phyloP scores from a whole-genome alignment of 2,113 vertebrate species.

The Mola mola region DNA sequence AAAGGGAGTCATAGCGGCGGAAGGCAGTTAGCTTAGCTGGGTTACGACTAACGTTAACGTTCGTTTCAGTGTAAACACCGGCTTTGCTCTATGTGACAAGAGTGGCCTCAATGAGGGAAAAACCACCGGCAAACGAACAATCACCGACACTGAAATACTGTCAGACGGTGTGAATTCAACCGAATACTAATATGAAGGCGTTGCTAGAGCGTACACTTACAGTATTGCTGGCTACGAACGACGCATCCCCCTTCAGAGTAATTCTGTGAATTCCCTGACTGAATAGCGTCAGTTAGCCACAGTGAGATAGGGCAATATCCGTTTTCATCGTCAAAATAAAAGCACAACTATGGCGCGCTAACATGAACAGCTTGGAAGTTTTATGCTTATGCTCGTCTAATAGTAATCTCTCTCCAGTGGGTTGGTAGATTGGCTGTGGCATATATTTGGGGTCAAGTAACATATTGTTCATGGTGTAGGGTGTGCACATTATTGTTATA shows the following conservation, averaged over 20 bases:
- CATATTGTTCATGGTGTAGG: too few relatives aligned
- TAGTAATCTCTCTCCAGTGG: too few relatives aligned
- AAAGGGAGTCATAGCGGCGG: background rate
- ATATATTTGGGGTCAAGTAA: too few relatives aligned
- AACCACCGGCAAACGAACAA: background rate
- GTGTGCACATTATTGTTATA: too few relatives aligned
- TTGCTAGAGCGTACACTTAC: slow-evolving; percentile 51
- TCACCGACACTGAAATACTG: background rate
- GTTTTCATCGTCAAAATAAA: slow-evolving; percentile 34
- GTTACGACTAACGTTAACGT: slow-evolving; percentile 21
- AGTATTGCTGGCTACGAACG: slow-evolving; percentile 25
- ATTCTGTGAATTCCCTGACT: background rate
- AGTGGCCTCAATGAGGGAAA: background rate
- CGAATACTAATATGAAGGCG: background rate
- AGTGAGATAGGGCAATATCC: slow-evolving; percentile 2
- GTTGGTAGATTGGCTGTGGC: too few relatives aligned
- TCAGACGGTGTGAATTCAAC: background rate
- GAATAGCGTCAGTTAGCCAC: background rate
- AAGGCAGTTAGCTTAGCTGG: slow-evolving; percentile 53
- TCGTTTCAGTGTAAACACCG: slow-evolving; percentile 17
- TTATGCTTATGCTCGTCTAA: too few relatives aligned
- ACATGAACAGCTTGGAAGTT: too few relatives aligned
- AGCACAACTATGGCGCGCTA: background rate
- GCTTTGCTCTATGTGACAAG: background rate
- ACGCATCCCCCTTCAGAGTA: slow-evolving; percentile 58